Base-by-base conservation (phyloP, 2,888 invertebrate genomes). In the Tholera decimalis region DNA sequence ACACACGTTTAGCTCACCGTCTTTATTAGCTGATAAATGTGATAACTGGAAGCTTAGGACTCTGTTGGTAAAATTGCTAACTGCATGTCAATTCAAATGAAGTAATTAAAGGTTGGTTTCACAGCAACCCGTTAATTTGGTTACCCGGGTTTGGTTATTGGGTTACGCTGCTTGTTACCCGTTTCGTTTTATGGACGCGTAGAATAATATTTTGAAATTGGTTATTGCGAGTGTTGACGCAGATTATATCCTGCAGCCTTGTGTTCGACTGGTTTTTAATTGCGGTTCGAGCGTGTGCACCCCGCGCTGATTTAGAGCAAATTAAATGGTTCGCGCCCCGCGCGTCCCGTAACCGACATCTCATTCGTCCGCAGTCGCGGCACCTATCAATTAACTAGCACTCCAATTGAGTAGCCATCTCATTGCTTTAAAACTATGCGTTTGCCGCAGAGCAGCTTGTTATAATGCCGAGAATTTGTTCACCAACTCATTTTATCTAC, bases 241-340 rank as follows among this genome's bases (percentile, higher is more conserved):
- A 87, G 87, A 91, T 91, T 91, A 88, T 89, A 89, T 88, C 87
- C 89, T 86, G 85, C 86, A 86, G 88, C 84, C 84, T 79, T 76
- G 78, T 82, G 84, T 84, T 85, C 83, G 85, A 86, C 85, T 86
- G 85, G 87, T 90, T 93, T 87, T 92, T 92, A 93, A 92, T 92
- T 92, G 90, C 88, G 80, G 80, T 67, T 68, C 82, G 78, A 83
- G 80, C 81, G 80, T 80, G 81, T 82, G 85, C 85, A 84, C 82
- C 80, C 83, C 81, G 84, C 83, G 85, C 88, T 92, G 91, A 92
- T 92, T 92, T 92, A 89, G 83, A 89, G 91, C 86, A 90, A 91
- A 92, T 92, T 93, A 91, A 92, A 92, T 89, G 89, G 88, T 91
- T 83, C 77, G 84, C 88, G 87, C 86, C 77, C 78, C 77, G 81